Evolutionary conservation across 2,888 invertebrate genomes (phyloP).

Genomic region (Adelognathus sp.): DNA sequence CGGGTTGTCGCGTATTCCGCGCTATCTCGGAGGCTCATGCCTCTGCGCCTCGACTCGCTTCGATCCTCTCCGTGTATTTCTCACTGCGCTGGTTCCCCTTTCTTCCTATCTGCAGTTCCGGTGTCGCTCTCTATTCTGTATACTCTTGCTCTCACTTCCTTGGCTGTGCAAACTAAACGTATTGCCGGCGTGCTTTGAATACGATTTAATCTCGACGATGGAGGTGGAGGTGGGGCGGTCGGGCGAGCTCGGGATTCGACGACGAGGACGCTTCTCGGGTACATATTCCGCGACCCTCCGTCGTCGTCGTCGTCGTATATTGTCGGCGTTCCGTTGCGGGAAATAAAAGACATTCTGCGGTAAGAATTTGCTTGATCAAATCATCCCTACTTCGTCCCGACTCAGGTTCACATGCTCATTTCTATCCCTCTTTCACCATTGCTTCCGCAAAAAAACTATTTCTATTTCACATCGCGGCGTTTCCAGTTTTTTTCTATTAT

Average conservation of each 20-base stretch:
- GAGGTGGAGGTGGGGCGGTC: constrained; percentile 13
- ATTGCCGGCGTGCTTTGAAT: constrained; percentile 66
- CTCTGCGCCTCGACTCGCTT: constrained; percentile 15
- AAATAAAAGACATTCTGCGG: constrained; percentile 16
- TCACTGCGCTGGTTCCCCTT: constrained; percentile 51
- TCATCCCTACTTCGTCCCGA: not conserved
- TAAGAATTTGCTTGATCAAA: constrained; percentile 19
- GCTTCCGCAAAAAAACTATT: too few species aligned
- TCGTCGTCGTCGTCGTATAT: constrained; percentile 10
- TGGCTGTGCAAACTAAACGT: constrained; percentile 61
- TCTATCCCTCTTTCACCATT: not conserved
- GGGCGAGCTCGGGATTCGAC: constrained; percentile 9
- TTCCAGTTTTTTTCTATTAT: not conserved
- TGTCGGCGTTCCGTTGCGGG: constrained; percentile 14
- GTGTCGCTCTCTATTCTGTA: constrained; percentile 20
- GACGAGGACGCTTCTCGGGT: constrained; percentile 22
- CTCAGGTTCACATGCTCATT: not conserved
- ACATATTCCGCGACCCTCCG: constrained; percentile 1
- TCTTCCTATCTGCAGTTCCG: constrained; percentile 40
- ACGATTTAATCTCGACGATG: constrained; percentile 68
- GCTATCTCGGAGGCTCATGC: constrained; percentile 40
- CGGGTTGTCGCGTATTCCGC: constrained; percentile 53
- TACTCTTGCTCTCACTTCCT: constrained; percentile 33
- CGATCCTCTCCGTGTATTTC: constrained; percentile 55
- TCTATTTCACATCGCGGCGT: too few species aligned